Conservation (phyloP, 2,888 invertebrate genomes). For the Rhagonycha fulva region DNA sequence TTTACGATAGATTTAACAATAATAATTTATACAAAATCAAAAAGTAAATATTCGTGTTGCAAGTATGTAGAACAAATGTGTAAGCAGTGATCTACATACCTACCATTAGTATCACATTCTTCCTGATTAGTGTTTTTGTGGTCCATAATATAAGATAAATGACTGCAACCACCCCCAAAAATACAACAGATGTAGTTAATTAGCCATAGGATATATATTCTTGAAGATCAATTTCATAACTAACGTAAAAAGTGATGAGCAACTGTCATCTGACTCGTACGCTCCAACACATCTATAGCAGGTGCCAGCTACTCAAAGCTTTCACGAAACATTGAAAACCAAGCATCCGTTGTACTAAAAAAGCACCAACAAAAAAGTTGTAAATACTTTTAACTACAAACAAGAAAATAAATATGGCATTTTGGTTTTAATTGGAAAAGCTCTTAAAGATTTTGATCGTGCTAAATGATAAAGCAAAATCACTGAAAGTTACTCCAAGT, state of each 20-base stretch:
- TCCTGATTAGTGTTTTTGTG: conserved; percentile 6
- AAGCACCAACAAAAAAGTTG: conserved; percentile 35
- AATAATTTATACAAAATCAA: background rate
- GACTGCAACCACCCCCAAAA: conserved; percentile 22
- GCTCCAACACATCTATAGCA: conserved; percentile 35
- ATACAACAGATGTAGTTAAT: conserved; percentile 42
- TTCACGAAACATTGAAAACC: conserved; percentile 46
- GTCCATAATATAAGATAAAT: conserved; percentile 22
- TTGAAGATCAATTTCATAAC: conserved; percentile 40
- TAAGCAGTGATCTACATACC: background rate
- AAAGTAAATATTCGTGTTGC: background rate
- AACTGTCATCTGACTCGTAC: conserved; percentile 26
- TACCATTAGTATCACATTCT: conserved; percentile 6
- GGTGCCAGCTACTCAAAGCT: conserved; percentile 36
- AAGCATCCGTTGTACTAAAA: conserved; percentile 44
- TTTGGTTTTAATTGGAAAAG: background rate
- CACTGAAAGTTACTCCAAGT: conserved; percentile 37
- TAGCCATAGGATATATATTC: conserved; percentile 45
- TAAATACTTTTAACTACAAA: conserved; percentile 3
- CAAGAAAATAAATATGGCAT: background rate
- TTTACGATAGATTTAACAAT: background rate
- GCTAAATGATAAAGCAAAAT: conserved; percentile 21
- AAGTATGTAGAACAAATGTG: conserved; percentile 1
- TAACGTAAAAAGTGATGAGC: conserved; percentile 26
- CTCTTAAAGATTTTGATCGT: background rate